Evolutionary conservation across 2,113 vertebrate genomes (phyloP).

Genomic region (Python bivittatus): DNA sequence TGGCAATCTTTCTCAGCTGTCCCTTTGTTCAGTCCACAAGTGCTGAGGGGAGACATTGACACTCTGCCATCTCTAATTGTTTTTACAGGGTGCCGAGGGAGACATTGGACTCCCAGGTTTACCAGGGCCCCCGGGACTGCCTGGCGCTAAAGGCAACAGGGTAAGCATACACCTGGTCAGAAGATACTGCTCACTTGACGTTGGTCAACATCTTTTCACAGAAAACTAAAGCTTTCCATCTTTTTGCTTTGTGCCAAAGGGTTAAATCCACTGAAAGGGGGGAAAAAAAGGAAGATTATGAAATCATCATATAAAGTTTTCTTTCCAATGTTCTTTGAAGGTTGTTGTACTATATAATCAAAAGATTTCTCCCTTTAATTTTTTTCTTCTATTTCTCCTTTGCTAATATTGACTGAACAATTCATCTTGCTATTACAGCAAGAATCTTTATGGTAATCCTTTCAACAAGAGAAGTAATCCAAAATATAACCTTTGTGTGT

Average conservation of each 20-base stretch:
- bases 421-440: not conserved
- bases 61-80: conserved; percentile 47
- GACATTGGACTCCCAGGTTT: conserved; percentile 89
- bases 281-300: not conserved
- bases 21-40: conserved; percentile 21
- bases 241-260: conserved; percentile 7
- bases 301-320: not conserved
- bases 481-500: not conserved
- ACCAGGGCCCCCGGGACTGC: conserved; percentile 86
- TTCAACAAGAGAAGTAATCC: not conserved
- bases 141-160: conserved; percentile 89
- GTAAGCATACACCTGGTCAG: conserved; percentile 69
- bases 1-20: not conserved
- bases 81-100: conserved; percentile 85
- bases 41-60: too few species aligned
- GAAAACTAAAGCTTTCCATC: not conserved
- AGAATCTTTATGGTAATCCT: not conserved
- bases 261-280: not conserved
- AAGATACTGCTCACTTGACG: not conserved
- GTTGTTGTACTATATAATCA: not conserved
- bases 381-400: not conserved
- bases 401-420: not conserved
- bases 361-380: not conserved
- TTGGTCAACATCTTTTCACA: not conserved
- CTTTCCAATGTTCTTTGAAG: not conserved